Evolutionary conservation across 2,113 vertebrate genomes (phyloP), one percentile per base, ranked within the genome.

Genomic region (Cnemophilus loriae): DNA sequence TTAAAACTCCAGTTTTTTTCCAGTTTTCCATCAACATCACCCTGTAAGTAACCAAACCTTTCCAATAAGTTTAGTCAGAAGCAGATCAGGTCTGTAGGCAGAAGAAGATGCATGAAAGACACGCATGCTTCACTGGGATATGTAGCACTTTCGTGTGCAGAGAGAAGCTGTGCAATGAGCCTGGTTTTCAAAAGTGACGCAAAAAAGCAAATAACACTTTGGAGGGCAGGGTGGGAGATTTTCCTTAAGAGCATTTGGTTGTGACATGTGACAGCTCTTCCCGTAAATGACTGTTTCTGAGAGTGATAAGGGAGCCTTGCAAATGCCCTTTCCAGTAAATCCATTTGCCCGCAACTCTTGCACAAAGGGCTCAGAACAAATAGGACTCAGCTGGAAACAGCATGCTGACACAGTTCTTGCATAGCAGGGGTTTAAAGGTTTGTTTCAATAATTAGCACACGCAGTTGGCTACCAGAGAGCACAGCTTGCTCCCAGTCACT

Each of bases 291-390:
- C 13, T 46, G 6, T 50, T 94, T 44, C 64, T 60, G 82, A 82
- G 78, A 93, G 57, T 22, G 42, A 21, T 15, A 64, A 70, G 33
- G 21, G 35, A 90, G 17, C 55, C 28, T 33, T 59, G 42, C n/a
- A 47, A 30, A 20, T 49, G 18, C 19, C 42, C 81, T 59, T 95
- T 86, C 56, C 89, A 60, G 73, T 84, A 92, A 95, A 78, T 74
- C 27, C 23, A 6, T 59, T 84, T 71, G 33, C 56, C 68, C 3
- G 2, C 55, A 87, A 24, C 42, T 71, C 76, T 90, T 96, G 69
- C 83, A 89, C 64, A 91, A 92, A 95, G 59, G 42, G 35, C 50
- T 75, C 68, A 63, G 60, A 87, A 71, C 68, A 92, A 92, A 63
- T 1, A 89, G 42, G 22, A 55, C 30, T 78, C 33, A 7, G 39